Percentiles rank a stretch among this genome's conserved stretches.
Conservation (phyloP, 2,113 vertebrate species). For the Peromyscus maniculatus region DNA sequence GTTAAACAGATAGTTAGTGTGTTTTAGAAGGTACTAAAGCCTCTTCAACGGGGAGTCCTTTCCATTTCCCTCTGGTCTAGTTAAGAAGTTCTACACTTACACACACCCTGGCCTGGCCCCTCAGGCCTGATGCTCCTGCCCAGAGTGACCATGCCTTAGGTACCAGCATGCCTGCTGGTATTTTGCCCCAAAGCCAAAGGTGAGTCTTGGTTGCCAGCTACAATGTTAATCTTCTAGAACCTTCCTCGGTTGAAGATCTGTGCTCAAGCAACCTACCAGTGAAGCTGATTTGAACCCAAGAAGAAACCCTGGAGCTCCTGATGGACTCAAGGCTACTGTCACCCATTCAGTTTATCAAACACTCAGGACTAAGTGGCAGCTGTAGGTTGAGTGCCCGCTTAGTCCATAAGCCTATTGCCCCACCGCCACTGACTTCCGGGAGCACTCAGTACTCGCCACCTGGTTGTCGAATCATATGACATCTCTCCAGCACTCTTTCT, state of each 20-base stretch:
- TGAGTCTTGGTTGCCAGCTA: neutral
- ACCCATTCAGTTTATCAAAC: neutral
- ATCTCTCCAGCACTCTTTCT: neutral
- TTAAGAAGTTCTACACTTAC: neutral
- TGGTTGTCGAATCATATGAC: neutral
- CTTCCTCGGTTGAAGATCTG: neutral
- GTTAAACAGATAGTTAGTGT: neutral
- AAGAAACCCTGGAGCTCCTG: neutral
- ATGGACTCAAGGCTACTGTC: neutral
- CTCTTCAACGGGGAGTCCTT: neutral
- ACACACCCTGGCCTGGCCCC: neutral
- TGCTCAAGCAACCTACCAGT: neutral
- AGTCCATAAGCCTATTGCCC: neutral
- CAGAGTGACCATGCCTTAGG: neutral
- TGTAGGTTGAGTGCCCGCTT: neutral
- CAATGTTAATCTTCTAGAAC: conserved; percentile 10
- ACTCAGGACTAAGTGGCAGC: neutral
- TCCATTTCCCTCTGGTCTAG: neutral
- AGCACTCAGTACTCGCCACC: neutral
- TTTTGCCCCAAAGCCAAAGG: neutral
- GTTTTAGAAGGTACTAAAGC: neutral
- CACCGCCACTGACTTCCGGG: neutral
- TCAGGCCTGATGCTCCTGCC: neutral
- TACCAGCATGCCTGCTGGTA: neutral
- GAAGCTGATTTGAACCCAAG: conserved; percentile 34